These are phyloP conservation scores for Nomada lathburiana DNA, from an alignment of 2,888 invertebrate species.

Conservation along the genomic window DNA sequence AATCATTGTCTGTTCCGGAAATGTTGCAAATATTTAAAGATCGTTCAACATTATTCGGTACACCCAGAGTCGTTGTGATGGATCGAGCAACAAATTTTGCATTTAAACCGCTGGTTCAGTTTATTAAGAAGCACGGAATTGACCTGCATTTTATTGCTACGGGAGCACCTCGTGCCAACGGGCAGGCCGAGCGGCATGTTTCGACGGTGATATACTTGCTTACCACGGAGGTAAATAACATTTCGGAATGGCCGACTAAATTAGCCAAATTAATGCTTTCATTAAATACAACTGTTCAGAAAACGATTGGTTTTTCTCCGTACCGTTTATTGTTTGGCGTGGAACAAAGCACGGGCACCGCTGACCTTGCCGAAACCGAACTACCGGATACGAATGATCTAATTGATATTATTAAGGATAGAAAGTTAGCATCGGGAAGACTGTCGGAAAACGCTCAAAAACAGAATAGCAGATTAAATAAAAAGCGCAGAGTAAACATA, in stretches of 20 bases:
- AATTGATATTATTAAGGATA: neutral
- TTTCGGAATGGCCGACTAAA: constrained; percentile 20
- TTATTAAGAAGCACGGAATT: neutral
- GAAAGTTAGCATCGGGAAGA: neutral
- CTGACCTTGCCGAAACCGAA: neutral
- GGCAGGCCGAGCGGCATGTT: constrained; percentile 20
- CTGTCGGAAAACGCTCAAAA: neutral
- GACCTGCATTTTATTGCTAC: constrained; percentile 14
- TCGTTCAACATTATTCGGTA: constrained; percentile 11
- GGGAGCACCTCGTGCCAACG: constrained; percentile 18
- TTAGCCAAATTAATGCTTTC: neutral
- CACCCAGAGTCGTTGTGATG: neutral
- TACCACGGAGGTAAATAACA: neutral
- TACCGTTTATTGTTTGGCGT: constrained; percentile 8
- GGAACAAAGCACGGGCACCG: neutral
- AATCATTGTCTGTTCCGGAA: constrained; percentile 1
- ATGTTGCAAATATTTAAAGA: constrained; percentile 25
- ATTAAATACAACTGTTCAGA: constrained; percentile 19
- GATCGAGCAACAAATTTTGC: constrained; percentile 22
- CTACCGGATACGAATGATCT: neutral
- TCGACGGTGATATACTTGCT: constrained; percentile 1
- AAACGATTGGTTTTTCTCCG: constrained; percentile 20
- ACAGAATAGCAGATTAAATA: neutral
- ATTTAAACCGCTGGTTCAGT: constrained; percentile 9
- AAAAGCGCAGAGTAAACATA: neutral